Evolutionary conservation across 2,113 vertebrate genomes (phyloP).

Genomic region (Xenotilapia longispinis): DNA sequence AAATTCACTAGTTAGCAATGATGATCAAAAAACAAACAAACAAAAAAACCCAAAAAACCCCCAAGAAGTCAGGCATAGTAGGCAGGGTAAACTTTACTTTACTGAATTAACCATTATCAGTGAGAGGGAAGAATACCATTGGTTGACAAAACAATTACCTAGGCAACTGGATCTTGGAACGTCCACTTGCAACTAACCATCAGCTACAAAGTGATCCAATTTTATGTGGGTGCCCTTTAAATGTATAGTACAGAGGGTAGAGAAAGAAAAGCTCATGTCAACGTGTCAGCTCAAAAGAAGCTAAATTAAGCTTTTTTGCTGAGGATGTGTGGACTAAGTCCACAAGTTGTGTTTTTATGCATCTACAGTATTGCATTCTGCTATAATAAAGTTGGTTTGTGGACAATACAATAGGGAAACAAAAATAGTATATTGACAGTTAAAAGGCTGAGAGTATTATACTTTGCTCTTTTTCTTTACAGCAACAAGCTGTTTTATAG

Average conservation of each 20-base stretch:
- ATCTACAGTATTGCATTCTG: not conserved
- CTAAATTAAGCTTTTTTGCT: not conserved
- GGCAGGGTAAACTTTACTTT: not conserved
- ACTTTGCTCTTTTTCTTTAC: not conserved
- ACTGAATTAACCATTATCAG: not conserved
- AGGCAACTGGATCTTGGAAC: not conserved
- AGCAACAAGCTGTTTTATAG: not conserved
- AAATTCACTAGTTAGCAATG: not conserved
- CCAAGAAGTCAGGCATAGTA: not conserved
- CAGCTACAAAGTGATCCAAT: not conserved
- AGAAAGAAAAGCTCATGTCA: not conserved
- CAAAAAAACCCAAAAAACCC: accelerated
- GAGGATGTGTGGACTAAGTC: not conserved
- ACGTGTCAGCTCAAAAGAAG: not conserved
- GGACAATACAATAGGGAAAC: not conserved
- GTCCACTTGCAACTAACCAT: not conserved
- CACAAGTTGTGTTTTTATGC: not conserved
- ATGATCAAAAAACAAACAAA: accelerated
- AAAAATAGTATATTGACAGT: not conserved
- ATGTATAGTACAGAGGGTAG: not conserved
- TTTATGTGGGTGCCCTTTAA: not conserved
- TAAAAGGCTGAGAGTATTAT: not conserved
- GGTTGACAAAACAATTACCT: not conserved
- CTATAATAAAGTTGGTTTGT: not conserved
- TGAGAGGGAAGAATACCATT: not conserved